Evolutionary conservation across 2,888 invertebrate genomes (phyloP), one percentile per base, ranked within the genome.

Genomic region (Danaus chrysippus): DNA sequence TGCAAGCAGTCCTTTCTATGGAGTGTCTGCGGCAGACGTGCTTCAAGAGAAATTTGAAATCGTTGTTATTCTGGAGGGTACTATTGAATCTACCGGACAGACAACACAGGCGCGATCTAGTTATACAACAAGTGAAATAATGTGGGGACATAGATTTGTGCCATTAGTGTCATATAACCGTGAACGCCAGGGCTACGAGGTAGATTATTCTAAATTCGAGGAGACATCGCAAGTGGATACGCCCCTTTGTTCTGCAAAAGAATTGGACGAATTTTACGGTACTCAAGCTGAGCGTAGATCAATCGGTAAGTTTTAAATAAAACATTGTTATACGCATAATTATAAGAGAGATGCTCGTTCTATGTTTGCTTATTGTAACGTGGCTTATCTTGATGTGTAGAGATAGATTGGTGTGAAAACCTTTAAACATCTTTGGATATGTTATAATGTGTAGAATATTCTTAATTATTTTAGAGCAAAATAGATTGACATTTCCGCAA

Each of bases 151-250:
- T 77, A 92, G 94, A 70, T 96, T 95, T 82, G 93, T 94, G 74
- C 93, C 94, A 13, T 87, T 96, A 76, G 95, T 96, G 68, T 87
- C 92, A 61, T 96, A 95, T 75, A 94, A 94, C 70, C 94, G 95
- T 75, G 94, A 95, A 69, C 91, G 93, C 41, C 94, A 95, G 67
- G 94, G 94, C 11, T 95, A 95, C 78, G 93, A 94, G 73, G 95
- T 96, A 62, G 96, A 97, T 83, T 96, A 96, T 79, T 94, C 94
- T 12, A 93, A 95, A 76, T 97, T 97, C 83, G 95, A 97, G 74
- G 94, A 93, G 73, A 96, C 95, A 0, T 92, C 93, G 61, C 94
- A 95, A 71, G 94, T 96, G 58, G 95, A 95, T 76, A 96, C 96
- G 0, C 96, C 96, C 0, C 88, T 95, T 53, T 96, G 96, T 81